Evolutionary conservation across 2,797 vertebrate species (phyloP).

Genomic region (Capromys pilorides): DNA sequence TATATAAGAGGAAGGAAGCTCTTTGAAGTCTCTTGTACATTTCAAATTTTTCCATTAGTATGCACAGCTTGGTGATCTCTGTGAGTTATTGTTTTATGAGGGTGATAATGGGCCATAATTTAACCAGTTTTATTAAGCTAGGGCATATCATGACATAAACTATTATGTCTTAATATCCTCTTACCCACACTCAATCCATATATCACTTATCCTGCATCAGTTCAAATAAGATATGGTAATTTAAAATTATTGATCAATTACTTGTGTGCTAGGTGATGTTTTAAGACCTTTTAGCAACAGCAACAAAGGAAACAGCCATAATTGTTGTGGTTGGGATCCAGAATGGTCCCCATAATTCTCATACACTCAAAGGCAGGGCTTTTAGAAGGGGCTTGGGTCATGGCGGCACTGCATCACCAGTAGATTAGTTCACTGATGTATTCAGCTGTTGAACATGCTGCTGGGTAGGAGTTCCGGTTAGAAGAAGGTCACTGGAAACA

Average conservation of each 20-base stretch:
- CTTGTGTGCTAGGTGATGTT: neutral
- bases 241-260: conserved; percentile 56
- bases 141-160: neutral
- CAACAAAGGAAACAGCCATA: neutral
- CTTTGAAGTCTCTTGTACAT: neutral
- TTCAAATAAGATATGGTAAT: conserved; percentile 36
- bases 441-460: neutral
- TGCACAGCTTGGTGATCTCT: neutral
- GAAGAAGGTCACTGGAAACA: neutral
- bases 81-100: neutral
- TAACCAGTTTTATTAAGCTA: conserved; percentile 26
- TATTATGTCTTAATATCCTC: conserved; percentile 33
- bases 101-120: neutral
- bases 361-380: no score
- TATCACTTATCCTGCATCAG: conserved; percentile 37
- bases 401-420: neutral
- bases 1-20: neutral
- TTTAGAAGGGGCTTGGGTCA: neutral
- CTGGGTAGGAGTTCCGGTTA: neutral
- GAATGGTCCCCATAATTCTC: neutral
- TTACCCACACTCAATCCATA: neutral
- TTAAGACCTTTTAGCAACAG: neutral
- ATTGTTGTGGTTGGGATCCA: neutral
- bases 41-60: neutral
- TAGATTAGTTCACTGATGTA: neutral